These are phyloP conservation scores for Alca torda DNA, from an alignment of 2,797 vertebrate species.

Conservation along the genomic window DNA sequence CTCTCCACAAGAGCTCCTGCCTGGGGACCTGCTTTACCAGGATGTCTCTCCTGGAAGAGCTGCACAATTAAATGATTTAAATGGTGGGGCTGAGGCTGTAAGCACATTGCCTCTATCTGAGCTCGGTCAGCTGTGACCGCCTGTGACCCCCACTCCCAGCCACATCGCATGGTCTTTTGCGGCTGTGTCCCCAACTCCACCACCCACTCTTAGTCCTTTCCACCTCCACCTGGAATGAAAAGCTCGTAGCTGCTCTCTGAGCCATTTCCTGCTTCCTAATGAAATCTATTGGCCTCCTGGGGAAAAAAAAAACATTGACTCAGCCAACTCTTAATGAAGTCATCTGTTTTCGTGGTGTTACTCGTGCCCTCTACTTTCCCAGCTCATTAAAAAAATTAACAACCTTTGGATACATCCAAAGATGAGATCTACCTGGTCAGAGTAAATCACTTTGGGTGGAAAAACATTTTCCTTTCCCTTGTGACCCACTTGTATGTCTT, in stretches of 20 bases:
- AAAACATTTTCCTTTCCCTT: background rate
- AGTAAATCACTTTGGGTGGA: background rate
- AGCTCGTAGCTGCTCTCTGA: background rate
- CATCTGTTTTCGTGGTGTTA: conserved; percentile 56
- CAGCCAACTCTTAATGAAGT: conserved; percentile 61
- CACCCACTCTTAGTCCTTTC: background rate
- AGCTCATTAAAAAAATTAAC: conserved; percentile 61
- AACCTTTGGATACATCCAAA: background rate
- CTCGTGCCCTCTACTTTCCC: conserved; percentile 35
- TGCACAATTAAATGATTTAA: background rate
- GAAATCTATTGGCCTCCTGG: conserved; percentile 55
- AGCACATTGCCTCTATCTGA: background rate
- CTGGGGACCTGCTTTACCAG: background rate
- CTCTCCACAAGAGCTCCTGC: background rate
- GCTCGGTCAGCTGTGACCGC: background rate
- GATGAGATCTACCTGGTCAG: conserved; percentile 7
- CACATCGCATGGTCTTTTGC: background rate
- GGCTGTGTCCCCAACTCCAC: background rate
- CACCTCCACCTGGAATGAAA: conserved; percentile 19
- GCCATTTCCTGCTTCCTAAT: conserved; percentile 62
- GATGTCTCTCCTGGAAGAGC: background rate
- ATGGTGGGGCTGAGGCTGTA: background rate
- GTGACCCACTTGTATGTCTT: background rate
- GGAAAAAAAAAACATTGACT: conserved; percentile 33
- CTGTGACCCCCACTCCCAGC: background rate